Base-by-base conservation (phyloP, 1,140 invertebrate genomes). In the Anthonomus grandis region DNA sequence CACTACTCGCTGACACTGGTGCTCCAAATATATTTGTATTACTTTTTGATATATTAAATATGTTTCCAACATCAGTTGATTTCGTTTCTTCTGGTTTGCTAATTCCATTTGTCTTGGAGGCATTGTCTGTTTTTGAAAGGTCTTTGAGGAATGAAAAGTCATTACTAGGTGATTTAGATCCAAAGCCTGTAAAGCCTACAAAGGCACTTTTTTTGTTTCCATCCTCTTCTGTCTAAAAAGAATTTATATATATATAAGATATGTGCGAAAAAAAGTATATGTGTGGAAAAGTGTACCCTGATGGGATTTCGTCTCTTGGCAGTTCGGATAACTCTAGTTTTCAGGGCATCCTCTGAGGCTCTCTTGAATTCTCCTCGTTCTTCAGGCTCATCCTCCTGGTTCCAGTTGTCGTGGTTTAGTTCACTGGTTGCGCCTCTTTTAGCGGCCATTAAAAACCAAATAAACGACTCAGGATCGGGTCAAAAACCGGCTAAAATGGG, bases 341-440 rank as follows among this genome's bases (percentile, higher is more conserved):
- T 82, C 18, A 95, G 69, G 50, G 84, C 76, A 41, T 90, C 85
- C 34, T 83, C 78, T 0, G 83, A 51, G 4, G 91, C 91, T 64
- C 79, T 79, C 64, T 78, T 74, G 71, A 90, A 93, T 46, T 71
- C 79, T 17, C 89, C 89, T 56, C 82, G 78, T 62, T 90, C 87
- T 75, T 93, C 89, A 27, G 82, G 79, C 63, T 83, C 79, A n/a
- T 93, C 88, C 60, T 92, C 91, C 21, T 86, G 73, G 69, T 94
- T 84, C 91, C 91, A 95, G 74, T 95, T 95, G n/a, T 91, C 86
- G 67, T 90, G 87, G 71, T 88, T 94, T 52, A 96, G 75, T 52
- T 95, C 86, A 25, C 76, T 82, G 10, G 81, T 81, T 34, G 93
- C 90, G 62, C 73, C 72, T 59, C 93, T 78, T 77, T 96, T 96